A percentile compares a stretch with the other conserved stretches of the same genome.
Conservation (phyloP, 2,888 invertebrate species). For the Epinotia demarniana region DNA sequence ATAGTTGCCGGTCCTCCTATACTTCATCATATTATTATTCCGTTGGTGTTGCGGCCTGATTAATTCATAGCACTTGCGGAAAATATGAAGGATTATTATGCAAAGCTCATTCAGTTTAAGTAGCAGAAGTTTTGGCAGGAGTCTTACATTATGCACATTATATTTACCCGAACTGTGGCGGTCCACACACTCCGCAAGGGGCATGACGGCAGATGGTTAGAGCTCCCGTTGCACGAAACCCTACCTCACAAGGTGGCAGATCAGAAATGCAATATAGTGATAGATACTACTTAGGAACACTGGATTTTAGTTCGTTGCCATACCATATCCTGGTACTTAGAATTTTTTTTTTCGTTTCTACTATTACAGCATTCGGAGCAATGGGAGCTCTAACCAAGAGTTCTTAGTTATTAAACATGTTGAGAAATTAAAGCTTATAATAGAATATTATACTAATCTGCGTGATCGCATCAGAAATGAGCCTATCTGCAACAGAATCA, state of each 20-base stretch:
- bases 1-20: constrained; percentile 24
- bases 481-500: too few species aligned
- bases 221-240: too few species aligned
- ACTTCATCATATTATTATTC: constrained; percentile 39
- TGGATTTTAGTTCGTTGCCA: too few species aligned
- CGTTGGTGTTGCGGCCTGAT: constrained; percentile 29
- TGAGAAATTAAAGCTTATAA: background rate
- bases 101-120: constrained; percentile 44
- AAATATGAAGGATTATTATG: constrained; percentile 44
- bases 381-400: too few species aligned
- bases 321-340: too few species aligned
- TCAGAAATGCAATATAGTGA: too few species aligned
- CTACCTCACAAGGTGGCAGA: too few species aligned
- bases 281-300: too few species aligned
- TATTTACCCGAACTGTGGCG: constrained; percentile 6
- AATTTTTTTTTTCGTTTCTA: too few species aligned
- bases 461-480: too few species aligned
- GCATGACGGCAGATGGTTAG: background rate
- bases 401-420: background rate
- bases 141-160: constrained; percentile 39
- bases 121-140: constrained; percentile 35
- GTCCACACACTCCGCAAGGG: background rate
- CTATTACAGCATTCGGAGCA: too few species aligned
- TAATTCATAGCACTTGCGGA: constrained; percentile 43
- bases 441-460: background rate